Conservation (phyloP, 2,797 vertebrate genomes). For the Notoglanidium macrostoma region DNA sequence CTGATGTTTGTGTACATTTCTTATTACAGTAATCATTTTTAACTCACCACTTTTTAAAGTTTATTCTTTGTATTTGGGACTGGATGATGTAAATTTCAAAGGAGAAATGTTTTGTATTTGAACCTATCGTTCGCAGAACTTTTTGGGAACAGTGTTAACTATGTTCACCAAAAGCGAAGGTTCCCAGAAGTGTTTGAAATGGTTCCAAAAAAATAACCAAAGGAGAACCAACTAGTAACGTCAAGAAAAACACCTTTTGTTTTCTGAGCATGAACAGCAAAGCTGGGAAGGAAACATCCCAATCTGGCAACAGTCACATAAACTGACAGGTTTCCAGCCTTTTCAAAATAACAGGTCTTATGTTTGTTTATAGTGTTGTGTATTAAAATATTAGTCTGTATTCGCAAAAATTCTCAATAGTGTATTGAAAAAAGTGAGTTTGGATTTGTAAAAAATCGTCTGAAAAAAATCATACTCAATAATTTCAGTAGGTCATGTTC, state of each 20-base stretch:
- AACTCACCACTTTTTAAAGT: not conserved
- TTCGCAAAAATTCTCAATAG: not conserved
- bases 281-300: too few species aligned
- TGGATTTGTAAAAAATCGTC: not conserved
- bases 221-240: not conserved
- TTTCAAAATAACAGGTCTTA: not conserved
- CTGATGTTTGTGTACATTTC: not conserved
- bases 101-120: not conserved
- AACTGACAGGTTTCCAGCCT: not conserved
- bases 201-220: not conserved
- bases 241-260: not conserved
- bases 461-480: not conserved
- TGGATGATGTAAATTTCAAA: not conserved
- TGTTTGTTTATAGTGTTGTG: not conserved
- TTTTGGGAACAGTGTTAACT: not conserved
- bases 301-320: conserved; percentile 5
- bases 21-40: not conserved
- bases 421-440: not conserved
- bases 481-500: not conserved
- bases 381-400: not conserved
- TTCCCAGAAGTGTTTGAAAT: not conserved
- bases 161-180: not conserved
- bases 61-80: not conserved
- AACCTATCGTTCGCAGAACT: not conserved
- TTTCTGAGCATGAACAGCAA: not conserved